Percentiles rank a stretch among this genome's conserved stretches.
phyloP scores from a whole-genome alignment of 2,888 invertebrate species.

The Amiota mariae region DNA sequence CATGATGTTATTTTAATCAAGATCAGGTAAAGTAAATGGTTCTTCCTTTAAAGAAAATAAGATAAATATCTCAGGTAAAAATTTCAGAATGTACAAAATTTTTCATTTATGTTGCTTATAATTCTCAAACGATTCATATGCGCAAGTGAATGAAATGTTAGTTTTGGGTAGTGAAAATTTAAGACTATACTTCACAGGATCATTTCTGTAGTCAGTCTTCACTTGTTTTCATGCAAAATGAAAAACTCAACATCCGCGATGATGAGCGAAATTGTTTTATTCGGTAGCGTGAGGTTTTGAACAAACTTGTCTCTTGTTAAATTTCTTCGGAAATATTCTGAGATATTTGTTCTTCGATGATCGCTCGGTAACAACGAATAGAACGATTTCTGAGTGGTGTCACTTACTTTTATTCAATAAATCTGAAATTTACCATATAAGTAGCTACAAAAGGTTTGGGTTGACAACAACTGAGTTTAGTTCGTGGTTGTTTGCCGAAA shows the following conservation, averaged over 20 bases:
- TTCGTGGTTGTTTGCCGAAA: too few species aligned
- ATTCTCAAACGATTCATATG: constrained; percentile 54
- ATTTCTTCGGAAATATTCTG: not conserved
- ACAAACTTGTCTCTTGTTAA: constrained; percentile 9
- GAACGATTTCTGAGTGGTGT: constrained; percentile 66
- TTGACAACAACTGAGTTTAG: too few species aligned
- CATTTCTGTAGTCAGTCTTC: constrained; percentile 81
- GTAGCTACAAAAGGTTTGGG: too few species aligned
- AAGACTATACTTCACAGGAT: constrained; percentile 78
- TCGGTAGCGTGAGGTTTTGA: constrained; percentile 75
- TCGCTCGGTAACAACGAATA: constrained; percentile 63
- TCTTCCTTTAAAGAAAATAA: too few species aligned
- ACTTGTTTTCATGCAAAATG: constrained; percentile 75
- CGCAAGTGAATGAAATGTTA: not conserved
- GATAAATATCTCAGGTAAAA: too few species aligned
- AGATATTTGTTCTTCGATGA: constrained; percentile 55
- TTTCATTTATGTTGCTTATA: constrained; percentile 16
- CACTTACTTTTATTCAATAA: constrained; percentile 29
- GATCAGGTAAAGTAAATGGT: too few species aligned
- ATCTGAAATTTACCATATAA: constrained; percentile 33
- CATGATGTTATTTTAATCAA: too few species aligned
- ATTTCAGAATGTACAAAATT: not conserved
- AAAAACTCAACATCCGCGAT: constrained; percentile 76
- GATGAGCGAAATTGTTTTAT: constrained; percentile 76
- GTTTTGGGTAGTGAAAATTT: constrained; percentile 40